Evolutionary conservation across 2,888 invertebrate species (phyloP).

Genomic region (Chrysina gloriosa): DNA sequence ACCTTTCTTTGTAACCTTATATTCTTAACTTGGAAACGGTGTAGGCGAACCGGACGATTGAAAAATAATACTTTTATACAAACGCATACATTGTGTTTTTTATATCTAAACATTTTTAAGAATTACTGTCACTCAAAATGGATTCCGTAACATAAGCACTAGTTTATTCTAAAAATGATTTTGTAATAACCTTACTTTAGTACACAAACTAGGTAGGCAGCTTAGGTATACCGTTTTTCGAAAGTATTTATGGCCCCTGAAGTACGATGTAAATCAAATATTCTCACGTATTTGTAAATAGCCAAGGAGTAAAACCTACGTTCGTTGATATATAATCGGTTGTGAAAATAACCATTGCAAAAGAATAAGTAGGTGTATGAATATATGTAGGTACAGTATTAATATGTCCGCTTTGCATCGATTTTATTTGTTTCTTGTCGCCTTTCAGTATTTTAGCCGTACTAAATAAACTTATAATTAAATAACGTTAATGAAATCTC

Average conservation of each 20-base stretch:
- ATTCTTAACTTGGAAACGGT: constrained; percentile 26
- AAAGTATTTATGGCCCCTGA: not conserved
- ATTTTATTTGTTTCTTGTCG: constrained; percentile 26
- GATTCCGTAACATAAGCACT: not conserved
- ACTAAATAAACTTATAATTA: constrained; percentile 28
- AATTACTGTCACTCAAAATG: constrained; percentile 17
- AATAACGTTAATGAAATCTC: constrained; percentile 36
- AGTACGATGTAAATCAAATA: constrained; percentile 30
- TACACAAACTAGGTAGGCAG: constrained; percentile 8
- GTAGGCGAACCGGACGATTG: constrained; percentile 33
- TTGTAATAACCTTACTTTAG: constrained; percentile 13
- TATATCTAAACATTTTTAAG: constrained; percentile 15
- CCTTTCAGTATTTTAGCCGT: not conserved
- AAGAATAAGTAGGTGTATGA: constrained; percentile 24
- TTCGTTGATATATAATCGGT: constrained; percentile 20
- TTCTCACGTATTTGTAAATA: constrained; percentile 27
- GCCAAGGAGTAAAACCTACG: constrained; percentile 31
- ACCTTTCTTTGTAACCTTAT: constrained; percentile 27
- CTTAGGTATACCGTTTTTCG: constrained; percentile 20
- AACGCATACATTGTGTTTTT: constrained; percentile 4
- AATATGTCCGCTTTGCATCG: not conserved
- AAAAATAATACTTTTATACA: constrained; percentile 25
- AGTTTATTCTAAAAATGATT: constrained; percentile 19
- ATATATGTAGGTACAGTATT: constrained; percentile 2
- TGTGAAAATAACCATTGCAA: constrained; percentile 35